Evolutionary conservation across 2,113 vertebrate species (phyloP).

Genomic region (Coryphaenoides rupestris): DNA sequence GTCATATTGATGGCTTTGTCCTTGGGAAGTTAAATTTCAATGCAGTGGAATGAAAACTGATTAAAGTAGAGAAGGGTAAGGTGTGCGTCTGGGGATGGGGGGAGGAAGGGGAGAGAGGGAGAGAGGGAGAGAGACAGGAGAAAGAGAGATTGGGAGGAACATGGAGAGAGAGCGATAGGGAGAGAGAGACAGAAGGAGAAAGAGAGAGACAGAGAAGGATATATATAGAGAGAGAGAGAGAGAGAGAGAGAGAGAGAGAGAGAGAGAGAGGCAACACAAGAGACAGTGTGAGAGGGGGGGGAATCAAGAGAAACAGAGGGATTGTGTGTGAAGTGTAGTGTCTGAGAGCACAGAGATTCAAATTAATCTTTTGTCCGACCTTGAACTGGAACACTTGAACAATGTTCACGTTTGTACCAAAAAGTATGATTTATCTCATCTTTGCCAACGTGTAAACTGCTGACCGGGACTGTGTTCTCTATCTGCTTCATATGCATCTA

Average conservation of each 20-base stretch:
- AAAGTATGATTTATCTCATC: too few relatives aligned
- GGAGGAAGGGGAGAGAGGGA: slow-evolving; percentile 48
- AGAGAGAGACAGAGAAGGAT: neutral
- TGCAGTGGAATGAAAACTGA: slow-evolving; percentile 97
- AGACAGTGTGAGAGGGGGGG: neutral
- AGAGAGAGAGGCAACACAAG: neutral
- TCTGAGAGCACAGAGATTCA: too few relatives aligned
- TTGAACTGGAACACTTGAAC: too few relatives aligned
- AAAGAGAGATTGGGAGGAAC: neutral
- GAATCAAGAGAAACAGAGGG: too few relatives aligned
- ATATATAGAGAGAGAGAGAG: neutral
- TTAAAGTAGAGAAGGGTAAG: slow-evolving; percentile 80
- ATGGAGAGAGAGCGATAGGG: neutral
- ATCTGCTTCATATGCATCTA: too few relatives aligned
- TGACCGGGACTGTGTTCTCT: too few relatives aligned
- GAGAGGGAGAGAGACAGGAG: slow-evolving; percentile 28
- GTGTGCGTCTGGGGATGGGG: slow-evolving; percentile 79
- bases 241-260: slow-evolving; percentile 2
- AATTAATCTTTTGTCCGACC: too few relatives aligned
- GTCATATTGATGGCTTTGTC: slow-evolving; percentile 96
- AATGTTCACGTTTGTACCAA: too few relatives aligned
- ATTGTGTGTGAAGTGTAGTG: too few relatives aligned
- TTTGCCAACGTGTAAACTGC: too few relatives aligned
- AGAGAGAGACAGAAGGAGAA: neutral
- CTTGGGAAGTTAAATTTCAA: slow-evolving; percentile 96